Evolutionary conservation across 2,113 vertebrate species (phyloP), one percentile per base, ranked within the genome.

Genomic region (Notothenia rossii): DNA sequence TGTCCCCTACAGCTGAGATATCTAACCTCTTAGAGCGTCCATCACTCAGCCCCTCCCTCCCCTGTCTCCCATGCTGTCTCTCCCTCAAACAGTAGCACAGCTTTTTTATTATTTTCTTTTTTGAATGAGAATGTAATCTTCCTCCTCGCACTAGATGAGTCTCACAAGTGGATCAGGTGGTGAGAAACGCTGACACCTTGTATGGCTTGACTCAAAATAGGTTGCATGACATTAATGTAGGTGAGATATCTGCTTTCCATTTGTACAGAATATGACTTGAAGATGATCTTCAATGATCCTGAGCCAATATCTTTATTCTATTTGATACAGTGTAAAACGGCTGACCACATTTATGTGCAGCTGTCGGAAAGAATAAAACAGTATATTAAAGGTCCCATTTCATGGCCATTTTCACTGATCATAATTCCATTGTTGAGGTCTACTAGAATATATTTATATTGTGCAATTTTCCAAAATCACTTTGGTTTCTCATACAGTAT

Each of bases 1-100:
- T 73, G 79, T 86, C 67, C 79, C 66, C 62, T 17, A 7, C 67
- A 76, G 71, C 65, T 54, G 60, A 70, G 76, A 48, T 49, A 66
- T 65, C 70, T 65, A 79, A 84, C 49, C 61, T 61, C 12, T 46
- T 25, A 66, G 6, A n/a, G 33, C 11, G 5, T 71, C 63, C 64
- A 45, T 85, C 73, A 74, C 50, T 54, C 46, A 14, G 40, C 33
- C 12, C 51, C 11, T 58, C 13, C 48, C 33, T 45, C 33, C 20
- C 59, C 51, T 15, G 7, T 63, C 25, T 50, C 18, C 49, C 29
- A 25, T 60, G 20, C 45, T n/a, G 40, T 67, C 40, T 66, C 55
- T 63, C 40, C 20, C 7, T 6, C 4, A 18, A 25, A 36, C 65
- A 51, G 7, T 36, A 18, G 13, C 4, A 29, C 33, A 12, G 40